Evolutionary conservation across 2,113 vertebrate genomes (phyloP).

Genomic region (Brachyhypopomus gauderio): DNA sequence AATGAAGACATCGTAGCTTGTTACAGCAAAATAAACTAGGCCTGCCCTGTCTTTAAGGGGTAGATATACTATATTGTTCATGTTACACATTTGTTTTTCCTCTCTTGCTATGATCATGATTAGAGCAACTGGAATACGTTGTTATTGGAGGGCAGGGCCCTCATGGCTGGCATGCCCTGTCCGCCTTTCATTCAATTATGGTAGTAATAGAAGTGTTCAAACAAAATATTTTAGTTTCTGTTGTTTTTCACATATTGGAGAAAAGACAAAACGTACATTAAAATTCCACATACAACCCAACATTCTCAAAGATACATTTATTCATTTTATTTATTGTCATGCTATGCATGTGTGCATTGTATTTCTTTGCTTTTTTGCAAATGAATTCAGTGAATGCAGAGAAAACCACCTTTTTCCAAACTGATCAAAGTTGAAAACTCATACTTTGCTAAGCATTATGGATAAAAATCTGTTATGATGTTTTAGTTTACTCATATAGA

Average conservation of each 20-base stretch:
- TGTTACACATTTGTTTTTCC: slow-evolving; percentile 33
- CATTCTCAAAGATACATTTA: slow-evolving; percentile 33
- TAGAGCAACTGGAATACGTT: slow-evolving; percentile 14
- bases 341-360: slow-evolving; percentile 2
- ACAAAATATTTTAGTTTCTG: slow-evolving; percentile 31
- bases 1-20: slow-evolving; percentile 45
- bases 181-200: slow-evolving; percentile 36
- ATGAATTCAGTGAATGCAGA: not conserved
- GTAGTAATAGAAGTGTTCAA: slow-evolving; percentile 29
- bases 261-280: slow-evolving; percentile 51
- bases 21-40: slow-evolving; percentile 50
- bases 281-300: slow-evolving; percentile 50
- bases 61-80: slow-evolving; percentile 4
- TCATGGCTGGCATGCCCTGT: slow-evolving; percentile 43
- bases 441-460: too few relatives aligned
- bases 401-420: not conserved
- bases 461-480: too few relatives aligned
- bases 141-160: slow-evolving; percentile 59
- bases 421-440: not conserved
- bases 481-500: too few relatives aligned
- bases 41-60: slow-evolving; percentile 13
- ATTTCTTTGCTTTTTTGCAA: not conserved
- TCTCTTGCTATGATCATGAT: slow-evolving; percentile 39
- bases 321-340: slow-evolving; percentile 48
- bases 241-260: slow-evolving; percentile 33